Conservation (phyloP, 2,797 vertebrate species). For the Yasuhikotakia modesta region DNA sequence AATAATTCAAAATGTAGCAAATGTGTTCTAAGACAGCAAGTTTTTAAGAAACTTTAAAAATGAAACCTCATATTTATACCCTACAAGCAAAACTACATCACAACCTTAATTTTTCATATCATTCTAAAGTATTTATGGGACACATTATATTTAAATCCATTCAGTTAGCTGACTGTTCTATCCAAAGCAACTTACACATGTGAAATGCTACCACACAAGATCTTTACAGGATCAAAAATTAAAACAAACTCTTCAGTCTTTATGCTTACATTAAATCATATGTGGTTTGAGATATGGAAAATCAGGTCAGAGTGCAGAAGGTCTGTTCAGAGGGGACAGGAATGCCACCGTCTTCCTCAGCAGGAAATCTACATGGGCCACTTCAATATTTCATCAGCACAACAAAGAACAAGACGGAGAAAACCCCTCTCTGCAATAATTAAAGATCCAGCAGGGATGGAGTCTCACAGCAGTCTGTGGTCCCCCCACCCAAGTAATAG, state of each 20-base stretch:
- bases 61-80: background rate
- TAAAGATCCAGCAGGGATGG: constrained; percentile 78
- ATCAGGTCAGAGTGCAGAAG: constrained; percentile 43
- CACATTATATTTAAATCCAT: background rate
- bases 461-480: constrained; percentile 69
- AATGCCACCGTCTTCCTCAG: constrained; percentile 28
- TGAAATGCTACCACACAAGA: background rate
- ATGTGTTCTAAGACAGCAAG: background rate
- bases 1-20: background rate
- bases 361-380: constrained; percentile 70
- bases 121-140: background rate
- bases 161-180: background rate
- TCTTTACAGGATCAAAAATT: constrained; percentile 37
- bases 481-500: constrained; percentile 77
- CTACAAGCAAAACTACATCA: background rate
- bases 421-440: constrained; percentile 76
- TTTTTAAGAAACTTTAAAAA: background rate
- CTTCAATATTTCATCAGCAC: constrained; percentile 80
- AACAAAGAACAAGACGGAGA: constrained; percentile 73
- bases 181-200: background rate
- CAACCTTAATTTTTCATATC: constrained; percentile 5
- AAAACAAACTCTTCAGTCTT: constrained; percentile 29
- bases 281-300: constrained; percentile 44
- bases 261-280: constrained; percentile 36
- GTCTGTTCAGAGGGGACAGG: constrained; percentile 23